Conservation (phyloP, 2,888 invertebrate genomes). For the Dendrolimus houi region DNA sequence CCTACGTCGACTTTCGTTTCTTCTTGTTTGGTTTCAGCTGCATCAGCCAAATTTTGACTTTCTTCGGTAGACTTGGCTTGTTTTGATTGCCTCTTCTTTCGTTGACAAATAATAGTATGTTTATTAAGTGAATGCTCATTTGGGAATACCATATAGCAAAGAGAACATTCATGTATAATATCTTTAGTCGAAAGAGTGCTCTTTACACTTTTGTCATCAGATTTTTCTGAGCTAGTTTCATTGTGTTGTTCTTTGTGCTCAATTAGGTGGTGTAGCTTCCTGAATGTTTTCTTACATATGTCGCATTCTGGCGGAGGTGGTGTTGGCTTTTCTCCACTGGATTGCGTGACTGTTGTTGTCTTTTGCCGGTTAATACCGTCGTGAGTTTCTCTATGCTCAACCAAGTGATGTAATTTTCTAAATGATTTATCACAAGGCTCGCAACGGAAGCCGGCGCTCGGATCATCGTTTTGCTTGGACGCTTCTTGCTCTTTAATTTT, state of each 20-base stretch:
- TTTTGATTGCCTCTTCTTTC: conserved; percentile 59
- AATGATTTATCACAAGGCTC: conserved; percentile 72
- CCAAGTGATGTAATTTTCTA: conserved; percentile 66
- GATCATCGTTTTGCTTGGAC: conserved; percentile 42
- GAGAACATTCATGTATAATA: conserved; percentile 69
- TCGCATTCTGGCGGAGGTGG: conserved; percentile 53
- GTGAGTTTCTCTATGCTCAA: conserved; percentile 68
- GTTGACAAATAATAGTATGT: conserved; percentile 54
- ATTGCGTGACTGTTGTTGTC: conserved; percentile 16
- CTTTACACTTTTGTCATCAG: conserved; percentile 61
- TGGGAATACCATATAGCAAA: conserved; percentile 73
- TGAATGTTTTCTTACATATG: conserved; percentile 63
- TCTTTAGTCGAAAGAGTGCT: conserved; percentile 62
- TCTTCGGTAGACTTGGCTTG: conserved; percentile 21
- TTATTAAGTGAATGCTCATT: conserved; percentile 68
- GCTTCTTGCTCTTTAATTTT: conserved; percentile 28
- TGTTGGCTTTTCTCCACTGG: conserved; percentile 26
- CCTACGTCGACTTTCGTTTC: conserved; percentile 6
- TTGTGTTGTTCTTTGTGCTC: conserved; percentile 68
- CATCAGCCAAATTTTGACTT: conserved; percentile 12
- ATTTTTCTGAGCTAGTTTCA: conserved; percentile 58
- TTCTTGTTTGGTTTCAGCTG: conserved; percentile 14
- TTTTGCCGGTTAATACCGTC: conserved; percentile 59
- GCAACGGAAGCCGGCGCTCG: conserved; percentile 62
- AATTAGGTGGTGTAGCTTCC: conserved; percentile 57